Conservation (phyloP, 2,113 vertebrate species). For the Callithrix jacchus region DNA sequence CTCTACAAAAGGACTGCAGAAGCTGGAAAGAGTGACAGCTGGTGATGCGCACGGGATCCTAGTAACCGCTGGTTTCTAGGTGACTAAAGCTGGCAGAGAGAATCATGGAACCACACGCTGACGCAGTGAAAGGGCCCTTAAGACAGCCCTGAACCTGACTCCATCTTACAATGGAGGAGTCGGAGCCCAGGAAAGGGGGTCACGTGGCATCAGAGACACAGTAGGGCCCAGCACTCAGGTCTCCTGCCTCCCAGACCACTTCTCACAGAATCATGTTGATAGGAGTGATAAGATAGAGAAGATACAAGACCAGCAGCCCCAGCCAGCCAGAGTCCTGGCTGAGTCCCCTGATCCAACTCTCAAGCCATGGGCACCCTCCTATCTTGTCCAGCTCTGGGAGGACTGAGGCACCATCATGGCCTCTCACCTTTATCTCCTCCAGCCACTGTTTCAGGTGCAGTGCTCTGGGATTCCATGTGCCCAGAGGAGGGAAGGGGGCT, state of each 20-base stretch:
- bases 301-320: not conserved
- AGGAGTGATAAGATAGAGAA: not conserved
- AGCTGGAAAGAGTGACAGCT: not conserved
- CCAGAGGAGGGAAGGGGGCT: not conserved
- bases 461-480: not conserved
- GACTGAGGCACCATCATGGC: accelerated
- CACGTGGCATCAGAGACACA: not conserved
- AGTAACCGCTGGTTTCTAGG: conserved; percentile 76
- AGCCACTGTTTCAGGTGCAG: not conserved
- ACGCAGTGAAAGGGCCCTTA: conserved; percentile 30
- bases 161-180: not conserved
- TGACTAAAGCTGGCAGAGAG: conserved; percentile 58
- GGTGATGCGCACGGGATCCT: conserved; percentile 26
- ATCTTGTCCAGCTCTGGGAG: not conserved
- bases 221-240: not conserved
- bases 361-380: not conserved
- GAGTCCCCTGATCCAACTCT: not conserved
- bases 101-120: conserved; percentile 7
- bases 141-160: not conserved
- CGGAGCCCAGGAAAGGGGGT: not conserved
- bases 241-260: not conserved
- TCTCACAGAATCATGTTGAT: not conserved
- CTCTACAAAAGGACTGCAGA: conserved; percentile 4
- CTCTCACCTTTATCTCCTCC: not conserved
- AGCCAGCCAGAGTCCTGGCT: not conserved